Evolutionary conservation across 1,140 invertebrate genomes (phyloP).

Genomic region (Dendroctonus valens): DNA sequence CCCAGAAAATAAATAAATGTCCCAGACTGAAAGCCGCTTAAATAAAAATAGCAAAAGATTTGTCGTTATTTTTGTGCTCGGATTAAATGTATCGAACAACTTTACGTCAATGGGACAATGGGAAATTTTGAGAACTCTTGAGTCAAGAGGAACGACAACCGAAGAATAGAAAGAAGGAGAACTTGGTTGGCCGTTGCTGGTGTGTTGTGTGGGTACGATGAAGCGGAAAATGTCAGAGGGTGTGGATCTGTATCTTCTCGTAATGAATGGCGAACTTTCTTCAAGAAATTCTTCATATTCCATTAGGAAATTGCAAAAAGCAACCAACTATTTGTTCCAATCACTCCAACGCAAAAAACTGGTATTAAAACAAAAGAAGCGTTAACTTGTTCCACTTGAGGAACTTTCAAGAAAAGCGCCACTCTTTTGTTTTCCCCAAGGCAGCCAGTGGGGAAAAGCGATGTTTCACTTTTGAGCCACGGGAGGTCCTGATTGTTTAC

Average conservation of each 20-base stretch:
- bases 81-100: slow-evolving; percentile 5
- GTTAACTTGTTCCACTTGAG: slow-evolving; percentile 36
- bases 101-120: slow-evolving; percentile 2
- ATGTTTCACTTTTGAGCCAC: not conserved
- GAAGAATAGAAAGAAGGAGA: not conserved
- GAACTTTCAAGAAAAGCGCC: slow-evolving; percentile 18
- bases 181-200: not conserved
- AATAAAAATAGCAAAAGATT: not conserved
- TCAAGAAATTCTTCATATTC: no score
- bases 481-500: slow-evolving; percentile 14
- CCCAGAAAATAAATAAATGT: slow-evolving; percentile 8
- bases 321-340: no score
- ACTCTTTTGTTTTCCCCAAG: slow-evolving; percentile 28
- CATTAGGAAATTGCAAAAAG: no score
- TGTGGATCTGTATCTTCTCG: not conserved
- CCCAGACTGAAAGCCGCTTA: not conserved
- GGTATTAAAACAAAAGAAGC: slow-evolving; percentile 6
- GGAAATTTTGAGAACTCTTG: slow-evolving; percentile 7
- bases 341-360: no score
- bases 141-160: slow-evolving; percentile 7
- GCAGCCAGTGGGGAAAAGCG: not conserved
- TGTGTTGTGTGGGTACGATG: slow-evolving; percentile 1
- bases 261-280: no score
- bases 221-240: not conserved
- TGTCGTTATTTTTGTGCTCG: slow-evolving; percentile 3